A percentile compares a stretch with the other conserved stretches of the same genome.
phyloP scores from a whole-genome alignment of 2,797 vertebrate species.

The Intellagama lesueurii region DNA sequence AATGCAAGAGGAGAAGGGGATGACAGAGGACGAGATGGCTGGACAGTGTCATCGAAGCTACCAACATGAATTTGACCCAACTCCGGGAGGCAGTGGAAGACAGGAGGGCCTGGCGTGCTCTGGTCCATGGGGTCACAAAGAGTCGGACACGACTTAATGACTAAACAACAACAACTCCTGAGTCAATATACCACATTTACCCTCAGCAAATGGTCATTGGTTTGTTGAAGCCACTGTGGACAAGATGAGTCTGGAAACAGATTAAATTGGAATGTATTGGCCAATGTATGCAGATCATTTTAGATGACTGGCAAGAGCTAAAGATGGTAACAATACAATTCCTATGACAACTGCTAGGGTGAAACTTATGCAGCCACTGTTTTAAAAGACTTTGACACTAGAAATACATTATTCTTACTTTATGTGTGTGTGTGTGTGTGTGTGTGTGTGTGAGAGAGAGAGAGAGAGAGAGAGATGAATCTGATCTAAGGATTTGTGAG shows the following conservation, averaged over 20 bases:
- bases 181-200: no score
- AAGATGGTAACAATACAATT: constrained; percentile 54
- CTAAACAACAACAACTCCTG: no score
- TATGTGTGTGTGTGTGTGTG: neutral
- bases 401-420: neutral
- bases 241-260: constrained; percentile 58
- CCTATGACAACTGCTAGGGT: constrained; percentile 22
- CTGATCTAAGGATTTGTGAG: constrained; percentile 24
- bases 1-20: no score
- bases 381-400: constrained; percentile 1
- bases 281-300: constrained; percentile 45
- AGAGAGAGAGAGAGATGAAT: neutral
- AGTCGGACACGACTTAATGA: no score
- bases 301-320: constrained; percentile 38
- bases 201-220: constrained; percentile 48
- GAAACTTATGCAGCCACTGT: constrained; percentile 12
- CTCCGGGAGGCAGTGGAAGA: no score
- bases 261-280: constrained; percentile 58
- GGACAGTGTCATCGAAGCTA: no score
- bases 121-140: no score
- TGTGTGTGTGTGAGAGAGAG: no score
- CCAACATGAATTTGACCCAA: no score
- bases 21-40: no score
- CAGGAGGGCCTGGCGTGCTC: no score
- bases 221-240: constrained; percentile 59